A percentile compares a stretch with the other conserved stretches of the same genome.
These are phyloP conservation scores for Platerodrilus igneus DNA, from an alignment of 2,888 invertebrate species.

Conservation along the genomic window DNA sequence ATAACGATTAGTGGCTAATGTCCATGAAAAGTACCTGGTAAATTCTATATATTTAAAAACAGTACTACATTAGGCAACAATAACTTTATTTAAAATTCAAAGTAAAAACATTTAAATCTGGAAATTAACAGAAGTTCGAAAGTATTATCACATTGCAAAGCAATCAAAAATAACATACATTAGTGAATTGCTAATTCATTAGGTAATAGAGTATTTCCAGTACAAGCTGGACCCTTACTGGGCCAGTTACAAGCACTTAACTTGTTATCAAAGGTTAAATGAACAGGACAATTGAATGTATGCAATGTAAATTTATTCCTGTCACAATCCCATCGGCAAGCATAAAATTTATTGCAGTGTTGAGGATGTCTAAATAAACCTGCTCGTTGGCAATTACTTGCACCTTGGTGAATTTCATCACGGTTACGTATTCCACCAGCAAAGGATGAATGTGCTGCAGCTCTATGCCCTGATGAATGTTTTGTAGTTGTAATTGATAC, in stretches of 20 bases:
- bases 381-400: slow-evolving; percentile 58
- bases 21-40: no score
- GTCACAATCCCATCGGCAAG: slow-evolving; percentile 75
- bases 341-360: slow-evolving; percentile 77
- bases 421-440: slow-evolving; percentile 58
- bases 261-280: slow-evolving; percentile 68
- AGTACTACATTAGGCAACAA: no score
- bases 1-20: no score
- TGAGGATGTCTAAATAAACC: slow-evolving; percentile 67
- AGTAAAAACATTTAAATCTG: no score
- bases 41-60: no score
- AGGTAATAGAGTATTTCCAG: slow-evolving; percentile 57
- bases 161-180: no score
- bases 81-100: no score
- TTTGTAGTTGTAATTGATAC: no score
- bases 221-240: slow-evolving; percentile 72
- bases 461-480: no score
- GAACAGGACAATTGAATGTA: slow-evolving; percentile 73
- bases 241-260: slow-evolving; percentile 82
- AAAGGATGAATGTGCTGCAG: no score
- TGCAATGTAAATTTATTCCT: slow-evolving; percentile 71
- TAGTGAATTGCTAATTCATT: slow-evolving; percentile 35
- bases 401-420: slow-evolving; percentile 58
- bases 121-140: no score
- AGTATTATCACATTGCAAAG: no score